A percentile compares a stretch with the other conserved stretches of the same genome.
These are phyloP conservation scores for Alces alces DNA, from an alignment of 2,113 vertebrate genomes.

Conservation along the genomic window DNA sequence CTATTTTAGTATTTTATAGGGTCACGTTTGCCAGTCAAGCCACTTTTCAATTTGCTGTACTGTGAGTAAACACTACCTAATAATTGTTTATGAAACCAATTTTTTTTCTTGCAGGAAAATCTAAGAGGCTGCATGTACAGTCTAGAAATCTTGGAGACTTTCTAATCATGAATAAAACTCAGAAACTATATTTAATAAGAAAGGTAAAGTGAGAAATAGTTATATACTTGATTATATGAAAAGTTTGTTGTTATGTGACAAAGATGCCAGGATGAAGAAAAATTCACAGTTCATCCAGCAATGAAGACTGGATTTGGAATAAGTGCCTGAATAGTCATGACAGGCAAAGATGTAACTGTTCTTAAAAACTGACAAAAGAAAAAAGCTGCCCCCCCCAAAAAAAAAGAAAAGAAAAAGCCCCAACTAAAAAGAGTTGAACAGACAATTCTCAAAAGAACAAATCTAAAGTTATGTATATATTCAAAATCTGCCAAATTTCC, in stretches of 20 bases:
- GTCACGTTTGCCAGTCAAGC: not conserved
- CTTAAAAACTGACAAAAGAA: not conserved
- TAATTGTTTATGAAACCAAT: not conserved
- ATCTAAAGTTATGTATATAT: not conserved
- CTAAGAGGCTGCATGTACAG: not conserved
- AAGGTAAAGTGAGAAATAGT: not conserved
- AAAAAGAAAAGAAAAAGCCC: not conserved
- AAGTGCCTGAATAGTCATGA: not conserved
- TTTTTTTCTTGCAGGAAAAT: not conserved
- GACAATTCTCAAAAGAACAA: not conserved
- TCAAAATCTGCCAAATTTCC: not conserved
- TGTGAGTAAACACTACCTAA: not conserved
- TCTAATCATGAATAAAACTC: not conserved
- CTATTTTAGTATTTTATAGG: not conserved
- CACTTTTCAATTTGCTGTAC: not conserved
- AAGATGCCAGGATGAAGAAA: not conserved
- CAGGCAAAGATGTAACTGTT: too few species aligned
- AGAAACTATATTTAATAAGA: not conserved
- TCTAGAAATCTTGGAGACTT: not conserved
- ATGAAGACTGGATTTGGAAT: not conserved
- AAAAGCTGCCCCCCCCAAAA: not conserved
- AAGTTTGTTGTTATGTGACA: not conserved
- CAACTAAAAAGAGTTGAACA: not conserved
- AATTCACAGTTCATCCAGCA: not conserved
- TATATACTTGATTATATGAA: not conserved